Evolutionary conservation across 35 echinoderm and acorn worm species (phyloP), one percentile per base, ranked within the genome.

Genomic region (Apostichopus japonicus): DNA sequence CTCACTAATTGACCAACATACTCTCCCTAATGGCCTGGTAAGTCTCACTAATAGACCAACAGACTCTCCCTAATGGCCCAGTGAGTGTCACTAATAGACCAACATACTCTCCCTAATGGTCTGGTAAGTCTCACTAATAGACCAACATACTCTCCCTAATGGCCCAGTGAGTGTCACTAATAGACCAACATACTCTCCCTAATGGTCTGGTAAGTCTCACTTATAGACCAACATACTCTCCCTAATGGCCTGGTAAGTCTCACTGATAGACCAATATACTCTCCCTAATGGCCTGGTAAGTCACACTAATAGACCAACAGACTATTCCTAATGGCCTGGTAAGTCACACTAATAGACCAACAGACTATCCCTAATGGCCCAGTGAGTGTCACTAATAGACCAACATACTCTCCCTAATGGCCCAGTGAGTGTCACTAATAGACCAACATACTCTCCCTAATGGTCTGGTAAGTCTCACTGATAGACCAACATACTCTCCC

Each of bases 221-320:
- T 44, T 4, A 44, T 4, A 44, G 33, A 44, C 33, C 33, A 44
- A 44, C 33, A 44, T 1, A 44, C 33, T 44, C 33, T 44, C 33
- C 33, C 33, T 44, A 44, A 44, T 44, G 33, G 33, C 33, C 33
- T 44, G 33, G 33, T 44, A 44, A 44, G 33, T 44, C 33, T 44
- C 33, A 44, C 33, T 44, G 0, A 96, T 94, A 56, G 95, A 98
- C 65, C 97, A 98, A 86, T 93, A 98, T 61, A 98, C 97, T 9
- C 91, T 98, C 77, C 97, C 97, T 6, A 98, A 98, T 96, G 95
- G 97, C 55, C 91, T 98, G 93, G 97, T 98, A 65, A 96, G 97
- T 92, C 52, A 1, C 33, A 44, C 33, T 44, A 4, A 44, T 44
- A 44, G 33, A 44, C 33, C 33, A 44, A 44, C 33, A 44, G 33